Evolutionary conservation across 2,797 vertebrate genomes (phyloP).

Genomic region (Champsocephalus esox): DNA sequence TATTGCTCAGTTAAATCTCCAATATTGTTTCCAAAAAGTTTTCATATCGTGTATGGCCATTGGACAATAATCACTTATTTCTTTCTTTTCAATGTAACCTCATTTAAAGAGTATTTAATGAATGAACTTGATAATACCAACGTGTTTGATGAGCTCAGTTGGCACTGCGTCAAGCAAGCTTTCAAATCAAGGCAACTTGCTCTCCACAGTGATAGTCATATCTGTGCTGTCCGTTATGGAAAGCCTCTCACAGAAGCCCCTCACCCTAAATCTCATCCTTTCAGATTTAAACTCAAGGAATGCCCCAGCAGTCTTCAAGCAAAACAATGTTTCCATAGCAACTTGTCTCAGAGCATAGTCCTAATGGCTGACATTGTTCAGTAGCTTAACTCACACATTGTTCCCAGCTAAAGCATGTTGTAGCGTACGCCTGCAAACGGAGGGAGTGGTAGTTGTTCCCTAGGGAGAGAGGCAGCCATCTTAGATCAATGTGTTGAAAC

Average conservation of each 20-base stretch:
- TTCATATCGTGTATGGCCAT: background rate
- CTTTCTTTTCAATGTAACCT: background rate
- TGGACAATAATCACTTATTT: constrained; percentile 14
- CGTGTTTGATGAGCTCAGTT: background rate
- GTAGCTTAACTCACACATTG: background rate
- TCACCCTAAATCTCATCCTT: background rate
- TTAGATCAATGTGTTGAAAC: constrained; percentile 28
- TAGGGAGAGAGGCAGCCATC: constrained; percentile 41
- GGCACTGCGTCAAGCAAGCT: background rate
- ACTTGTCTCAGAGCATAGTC: background rate
- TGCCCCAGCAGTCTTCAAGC: background rate
- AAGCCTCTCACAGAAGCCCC: background rate
- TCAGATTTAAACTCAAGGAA: background rate
- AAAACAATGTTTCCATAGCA: background rate
- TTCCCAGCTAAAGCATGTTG: background rate
- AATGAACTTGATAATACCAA: background rate
- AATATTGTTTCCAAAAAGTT: background rate
- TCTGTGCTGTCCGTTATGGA: background rate
- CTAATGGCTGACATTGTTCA: background rate
- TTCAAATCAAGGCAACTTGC: background rate
- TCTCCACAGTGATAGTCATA: background rate
- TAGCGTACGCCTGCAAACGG: constrained; percentile 1
- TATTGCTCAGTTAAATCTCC: constrained; percentile 1
- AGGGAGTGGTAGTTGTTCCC: background rate
- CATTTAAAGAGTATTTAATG: background rate